Evolutionary conservation across 64 coral and sea anemone species (phyloP).

Genomic region (Stylophora pistillata): DNA sequence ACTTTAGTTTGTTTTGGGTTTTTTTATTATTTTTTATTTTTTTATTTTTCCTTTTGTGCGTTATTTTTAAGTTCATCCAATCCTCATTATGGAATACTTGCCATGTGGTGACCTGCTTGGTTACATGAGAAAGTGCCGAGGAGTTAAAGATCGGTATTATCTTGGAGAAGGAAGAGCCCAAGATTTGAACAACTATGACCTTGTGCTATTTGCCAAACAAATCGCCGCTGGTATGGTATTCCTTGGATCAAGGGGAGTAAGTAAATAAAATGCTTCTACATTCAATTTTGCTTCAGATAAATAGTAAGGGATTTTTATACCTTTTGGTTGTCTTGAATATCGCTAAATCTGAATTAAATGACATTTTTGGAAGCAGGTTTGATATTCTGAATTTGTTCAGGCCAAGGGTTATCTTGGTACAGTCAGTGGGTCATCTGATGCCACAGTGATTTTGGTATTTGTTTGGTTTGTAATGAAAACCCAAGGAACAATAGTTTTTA

Average conservation of each 20-base stretch:
- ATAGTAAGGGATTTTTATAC: background rate
- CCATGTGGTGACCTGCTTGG: background rate
- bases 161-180: background rate
- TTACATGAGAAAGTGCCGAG: conserved; percentile 25
- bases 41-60: background rate
- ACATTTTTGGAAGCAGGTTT: no score
- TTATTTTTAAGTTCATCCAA: background rate
- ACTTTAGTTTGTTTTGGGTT: background rate
- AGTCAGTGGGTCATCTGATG: no score
- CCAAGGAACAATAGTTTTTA: no score
- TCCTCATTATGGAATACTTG: background rate
- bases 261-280: background rate
- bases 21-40: background rate
- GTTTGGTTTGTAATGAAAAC: no score
- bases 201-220: conserved; percentile 5
- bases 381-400: no score
- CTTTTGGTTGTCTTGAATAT: background rate
- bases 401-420: no score
- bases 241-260: conserved; percentile 7
- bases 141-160: background rate
- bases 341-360: no score
- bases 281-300: background rate
- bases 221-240: conserved; percentile 19
- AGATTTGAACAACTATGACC: conserved; percentile 15
- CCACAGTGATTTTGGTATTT: no score